Percentiles rank a stretch among this genome's conserved stretches.
These are phyloP conservation scores for Gortyna flavago DNA, from an alignment of 2,888 invertebrate genomes.

Conservation along the genomic window DNA sequence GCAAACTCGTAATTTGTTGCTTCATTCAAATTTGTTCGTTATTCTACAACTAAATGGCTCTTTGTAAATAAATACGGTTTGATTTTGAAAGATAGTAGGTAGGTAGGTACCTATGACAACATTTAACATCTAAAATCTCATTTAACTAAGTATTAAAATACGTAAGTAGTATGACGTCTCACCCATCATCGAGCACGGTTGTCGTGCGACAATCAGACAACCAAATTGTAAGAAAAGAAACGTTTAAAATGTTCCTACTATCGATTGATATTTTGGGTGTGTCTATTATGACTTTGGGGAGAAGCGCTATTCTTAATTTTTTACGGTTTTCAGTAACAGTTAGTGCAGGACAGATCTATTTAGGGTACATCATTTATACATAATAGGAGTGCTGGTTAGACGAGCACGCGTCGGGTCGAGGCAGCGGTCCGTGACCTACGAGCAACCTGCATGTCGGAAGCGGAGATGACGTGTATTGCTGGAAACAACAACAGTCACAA, in stretches of 20 bases:
- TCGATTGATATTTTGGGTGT: background rate
- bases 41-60: background rate
- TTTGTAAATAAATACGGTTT: background rate
- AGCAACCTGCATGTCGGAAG: slow-evolving; percentile 76
- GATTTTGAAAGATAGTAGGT: too few relatives aligned
- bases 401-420: slow-evolving; percentile 65
- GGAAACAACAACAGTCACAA: slow-evolving; percentile 34
- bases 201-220: background rate
- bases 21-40: background rate
- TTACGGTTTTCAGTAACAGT: background rate
- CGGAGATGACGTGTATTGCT: slow-evolving; percentile 77
- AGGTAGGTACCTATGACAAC: background rate
- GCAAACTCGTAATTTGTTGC: background rate
- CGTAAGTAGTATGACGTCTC: too few relatives aligned
- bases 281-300: background rate
- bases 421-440: slow-evolving; percentile 67
- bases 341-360: background rate
- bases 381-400: slow-evolving; percentile 75
- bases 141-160: background rate
- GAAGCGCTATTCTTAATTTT: background rate
- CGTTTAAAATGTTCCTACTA: background rate
- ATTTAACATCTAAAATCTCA: background rate
- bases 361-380: slow-evolving; percentile 62
- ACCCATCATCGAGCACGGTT: background rate
- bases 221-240: background rate